Evolutionary conservation across 2,888 invertebrate species (phyloP), one percentile per base, ranked within the genome.

Genomic region (Tribolium freemani): DNA sequence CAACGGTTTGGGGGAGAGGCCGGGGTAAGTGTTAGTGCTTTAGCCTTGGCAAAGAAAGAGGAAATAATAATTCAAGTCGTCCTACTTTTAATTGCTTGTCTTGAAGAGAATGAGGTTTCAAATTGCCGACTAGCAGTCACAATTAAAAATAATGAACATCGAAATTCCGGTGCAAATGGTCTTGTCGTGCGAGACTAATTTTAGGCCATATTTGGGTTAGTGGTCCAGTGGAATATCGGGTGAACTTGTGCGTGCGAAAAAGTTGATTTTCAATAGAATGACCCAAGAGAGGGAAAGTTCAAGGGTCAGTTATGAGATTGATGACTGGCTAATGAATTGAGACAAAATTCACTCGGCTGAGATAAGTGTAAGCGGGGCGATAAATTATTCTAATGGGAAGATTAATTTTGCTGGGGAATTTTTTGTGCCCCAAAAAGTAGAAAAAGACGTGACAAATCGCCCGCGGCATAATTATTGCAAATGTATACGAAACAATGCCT

Each of bases 1-100:
- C 8, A 86, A 86, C 79, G 86, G 86, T 50, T 73, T 84, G 3
- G 80, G 58, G 50, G 81, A 82, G 71, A 78, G 84, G 74, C 85
- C 87, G 6, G 83, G 86, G 87, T 87, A 79, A 86, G 86, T 81
- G 5, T 26, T 26, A 26, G 1, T 3, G 26, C 26, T 26, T 3
- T 26, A 60, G 60, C 48, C 45, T 44, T 45, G 45, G 11, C 60
- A 60, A 60, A 48, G 16, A 57, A 57, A 38, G 9, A 16, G 38
- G 44, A 44, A 57, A 30, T 54, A 20, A 20, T 30, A 57, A 44
- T 57, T 57, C 30, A 44, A 13, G 44, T 13, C 38, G 57, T 57
- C 10, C 57, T 30, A 57, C 57, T 57, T 57, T 57, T 44, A 57
- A 56, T 44, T 13, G 44, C 57, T 57, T 56, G 54, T 56, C 21